Conservation (phyloP, 2,888 invertebrate genomes). For the Drosophila stalkeri region DNA sequence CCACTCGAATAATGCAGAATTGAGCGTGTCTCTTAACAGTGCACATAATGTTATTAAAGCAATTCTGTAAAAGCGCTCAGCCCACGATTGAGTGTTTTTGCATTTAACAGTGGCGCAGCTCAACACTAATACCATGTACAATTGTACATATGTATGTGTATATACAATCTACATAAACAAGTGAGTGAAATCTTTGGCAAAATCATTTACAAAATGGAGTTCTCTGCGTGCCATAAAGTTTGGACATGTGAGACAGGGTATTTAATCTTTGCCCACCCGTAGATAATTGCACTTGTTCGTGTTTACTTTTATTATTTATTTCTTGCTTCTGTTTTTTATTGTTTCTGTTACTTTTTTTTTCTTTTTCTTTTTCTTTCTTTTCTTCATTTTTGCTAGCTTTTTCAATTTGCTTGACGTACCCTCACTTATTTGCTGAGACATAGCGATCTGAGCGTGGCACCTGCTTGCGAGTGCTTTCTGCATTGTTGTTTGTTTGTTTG, state of each 20-base stretch:
- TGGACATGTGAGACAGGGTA: background rate
- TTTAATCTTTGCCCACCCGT: background rate
- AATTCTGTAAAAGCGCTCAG: too few relatives aligned
- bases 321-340: background rate
- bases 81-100: too few relatives aligned
- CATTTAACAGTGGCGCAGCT: too few relatives aligned
- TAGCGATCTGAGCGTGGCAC: background rate
- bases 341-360: background rate
- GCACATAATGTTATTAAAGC: too few relatives aligned
- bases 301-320: background rate
- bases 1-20: too few relatives aligned
- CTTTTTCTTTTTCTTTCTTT: background rate
- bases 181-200: too few relatives aligned
- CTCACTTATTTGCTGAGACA: constrained; percentile 16
- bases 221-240: background rate
- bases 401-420: background rate
- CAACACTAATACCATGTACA: too few relatives aligned
- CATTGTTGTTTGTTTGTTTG: background rate
- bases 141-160: too few relatives aligned
- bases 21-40: too few relatives aligned
- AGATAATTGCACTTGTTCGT: background rate
- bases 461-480: background rate
- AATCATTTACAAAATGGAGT: background rate
- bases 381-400: constrained; percentile 5
- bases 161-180: too few relatives aligned